Evolutionary conservation across 1,140 invertebrate species (phyloP), one percentile per base, ranked within the genome.

Genomic region (Antheraea mylitta): DNA sequence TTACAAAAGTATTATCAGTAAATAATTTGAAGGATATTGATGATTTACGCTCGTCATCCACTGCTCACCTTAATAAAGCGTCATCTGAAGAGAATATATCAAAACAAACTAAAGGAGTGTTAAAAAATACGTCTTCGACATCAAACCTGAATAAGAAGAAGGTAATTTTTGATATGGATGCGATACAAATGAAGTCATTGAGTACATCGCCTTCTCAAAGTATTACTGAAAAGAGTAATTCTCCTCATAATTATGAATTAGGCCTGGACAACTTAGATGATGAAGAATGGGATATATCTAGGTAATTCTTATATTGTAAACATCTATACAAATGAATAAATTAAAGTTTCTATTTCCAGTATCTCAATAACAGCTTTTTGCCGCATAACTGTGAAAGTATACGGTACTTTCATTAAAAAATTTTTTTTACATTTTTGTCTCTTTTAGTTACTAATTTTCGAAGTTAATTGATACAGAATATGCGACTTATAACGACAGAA

Each of bases 81-180:
- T 74, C 76, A 37, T 91, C 88, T 16, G 85, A 85, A 60, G 87
- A 92, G 45, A 89, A 87, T 71, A 67, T 89, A 13, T 64, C 63
- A 19, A 90, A 86, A 73, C 82, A 82, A 80, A 89, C 88, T 9
- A 94, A 93, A 86, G 91, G 94, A 65, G 94, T 94, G 36, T 73
- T 95, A 13, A 95, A 94, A 89, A 92, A 90, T 72, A 86, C 90
- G 16, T 87, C 85, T 53, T 94, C 93, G 5, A 87, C 84, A 9
- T 89, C 90, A 38, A 93, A 86, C 37, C 81, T 93, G 22, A 86
- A 92, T 36, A 95, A 94, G 64, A 95, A 95, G 72, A 94, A 93
- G 86, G 94, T 95, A 3, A 74, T 94, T 48, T 95, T 95, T 74
- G 93, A 94, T 82, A 87, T 95, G 76, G 91, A 94, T 67, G 89